Evolutionary conservation across 2,113 vertebrate species (phyloP).

Genomic region (Manacus vitellinus): DNA sequence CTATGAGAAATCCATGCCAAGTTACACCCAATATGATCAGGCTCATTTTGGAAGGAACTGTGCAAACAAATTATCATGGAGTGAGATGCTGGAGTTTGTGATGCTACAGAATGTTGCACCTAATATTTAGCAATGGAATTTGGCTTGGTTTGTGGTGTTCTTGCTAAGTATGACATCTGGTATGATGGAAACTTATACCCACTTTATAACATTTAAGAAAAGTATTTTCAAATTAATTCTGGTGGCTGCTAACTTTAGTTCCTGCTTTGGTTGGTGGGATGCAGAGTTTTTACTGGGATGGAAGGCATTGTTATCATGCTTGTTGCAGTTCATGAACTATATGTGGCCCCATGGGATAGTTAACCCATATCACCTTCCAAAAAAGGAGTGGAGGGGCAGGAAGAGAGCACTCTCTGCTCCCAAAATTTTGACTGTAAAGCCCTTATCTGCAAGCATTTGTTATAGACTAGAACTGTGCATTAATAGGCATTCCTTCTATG

Average conservation of each 20-base stretch:
- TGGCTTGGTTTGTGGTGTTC: neutral
- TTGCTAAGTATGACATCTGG: neutral
- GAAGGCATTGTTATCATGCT: neutral
- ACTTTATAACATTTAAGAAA: neutral
- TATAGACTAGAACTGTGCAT: neutral
- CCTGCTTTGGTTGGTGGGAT: neutral
- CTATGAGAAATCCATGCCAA: neutral
- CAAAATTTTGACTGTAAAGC: neutral
- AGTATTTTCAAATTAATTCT: neutral
- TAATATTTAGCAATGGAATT: neutral
- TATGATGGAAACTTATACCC: neutral
- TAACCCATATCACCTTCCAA: fast-evolving
- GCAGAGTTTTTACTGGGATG: neutral
- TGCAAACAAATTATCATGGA: neutral
- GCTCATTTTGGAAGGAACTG: neutral
- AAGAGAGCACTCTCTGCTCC: neutral
- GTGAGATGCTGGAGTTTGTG: neutral
- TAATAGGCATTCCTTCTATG: neutral
- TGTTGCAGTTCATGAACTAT: neutral
- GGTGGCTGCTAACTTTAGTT: neutral
- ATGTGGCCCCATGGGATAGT: neutral
- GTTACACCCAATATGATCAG: neutral
- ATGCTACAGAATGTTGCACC: neutral
- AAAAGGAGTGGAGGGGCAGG: neutral
- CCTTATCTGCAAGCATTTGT: neutral